Conservation (phyloP, 2,888 invertebrate species). For the Molanna angustata region DNA sequence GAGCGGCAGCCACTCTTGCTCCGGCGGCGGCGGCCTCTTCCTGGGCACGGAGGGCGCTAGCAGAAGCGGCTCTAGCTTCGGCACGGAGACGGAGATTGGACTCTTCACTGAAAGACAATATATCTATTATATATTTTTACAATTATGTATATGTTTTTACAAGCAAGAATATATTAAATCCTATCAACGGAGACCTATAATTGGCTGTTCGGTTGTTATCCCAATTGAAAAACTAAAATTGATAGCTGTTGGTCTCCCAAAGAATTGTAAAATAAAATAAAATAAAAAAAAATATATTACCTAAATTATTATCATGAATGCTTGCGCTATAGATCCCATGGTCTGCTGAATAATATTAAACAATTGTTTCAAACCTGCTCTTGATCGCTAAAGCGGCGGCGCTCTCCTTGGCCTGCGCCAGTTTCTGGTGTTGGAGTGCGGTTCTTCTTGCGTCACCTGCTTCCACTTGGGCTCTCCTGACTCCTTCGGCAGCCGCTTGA, state of each 20-base stretch:
- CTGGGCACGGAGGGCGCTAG: constrained; percentile 26
- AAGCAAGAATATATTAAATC: too few relatives aligned
- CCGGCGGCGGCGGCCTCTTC: constrained; percentile 30
- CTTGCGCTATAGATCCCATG: too few relatives aligned
- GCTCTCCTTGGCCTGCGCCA: constrained; percentile 26
- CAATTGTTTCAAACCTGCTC: constrained; percentile 22
- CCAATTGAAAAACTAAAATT: too few relatives aligned
- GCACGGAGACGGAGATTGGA: constrained; percentile 19
- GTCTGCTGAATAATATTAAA: too few relatives aligned
- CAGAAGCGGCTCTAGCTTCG: constrained; percentile 26
- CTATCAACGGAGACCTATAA: too few relatives aligned
- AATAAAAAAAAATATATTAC: too few relatives aligned
- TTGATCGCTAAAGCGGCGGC: constrained; percentile 27
- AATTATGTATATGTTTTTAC: too few relatives aligned
- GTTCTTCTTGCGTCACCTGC: constrained; percentile 25
- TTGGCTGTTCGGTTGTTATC: too few relatives aligned
- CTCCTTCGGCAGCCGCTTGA: constrained; percentile 30
- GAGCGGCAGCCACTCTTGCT: constrained; percentile 29
- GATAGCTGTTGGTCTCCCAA: too few relatives aligned
- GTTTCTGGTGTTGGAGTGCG: constrained; percentile 27
- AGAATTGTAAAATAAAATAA: too few relatives aligned
- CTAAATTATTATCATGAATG: too few relatives aligned
- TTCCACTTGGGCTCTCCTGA: constrained; percentile 26
- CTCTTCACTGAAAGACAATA: constrained; percentile 26
- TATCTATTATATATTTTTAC: too few relatives aligned